phyloP scores from a whole-genome alignment of 2,888 invertebrate genomes.

The Trachelus iudaicus region DNA sequence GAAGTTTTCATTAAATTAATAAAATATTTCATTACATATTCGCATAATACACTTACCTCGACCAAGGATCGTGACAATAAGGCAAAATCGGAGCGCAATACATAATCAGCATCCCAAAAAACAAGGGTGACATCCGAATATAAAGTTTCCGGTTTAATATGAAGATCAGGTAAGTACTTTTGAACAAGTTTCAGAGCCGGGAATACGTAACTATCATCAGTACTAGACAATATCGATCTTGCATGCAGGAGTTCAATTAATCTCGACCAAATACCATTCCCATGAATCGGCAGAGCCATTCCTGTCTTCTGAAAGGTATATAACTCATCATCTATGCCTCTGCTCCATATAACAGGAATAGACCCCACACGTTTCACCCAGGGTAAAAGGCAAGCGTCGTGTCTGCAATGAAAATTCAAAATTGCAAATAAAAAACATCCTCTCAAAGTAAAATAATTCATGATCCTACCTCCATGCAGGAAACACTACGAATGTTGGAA shows the following conservation, averaged over 20 bases:
- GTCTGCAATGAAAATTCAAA: conserved; percentile 37
- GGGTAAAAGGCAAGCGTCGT: conserved; percentile 60
- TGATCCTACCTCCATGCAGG: conserved; percentile 55
- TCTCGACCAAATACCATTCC: conserved; percentile 43
- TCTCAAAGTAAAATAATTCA: conserved; percentile 6
- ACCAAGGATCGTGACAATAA: conserved; percentile 50
- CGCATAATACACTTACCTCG: conserved; percentile 40
- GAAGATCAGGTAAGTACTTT: conserved; percentile 38
- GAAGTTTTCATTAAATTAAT: neutral
- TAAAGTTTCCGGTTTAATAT: conserved; percentile 40
- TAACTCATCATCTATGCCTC: conserved; percentile 51
- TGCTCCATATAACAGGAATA: conserved; percentile 57
- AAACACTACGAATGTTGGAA: conserved; percentile 57
- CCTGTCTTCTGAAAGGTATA: conserved; percentile 54
- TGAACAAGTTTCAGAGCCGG: conserved; percentile 43
- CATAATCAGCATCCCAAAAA: conserved; percentile 53
- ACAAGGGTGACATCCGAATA: conserved; percentile 55
- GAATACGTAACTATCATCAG: conserved; percentile 45
- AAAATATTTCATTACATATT: neutral
- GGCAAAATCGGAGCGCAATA: conserved; percentile 53
- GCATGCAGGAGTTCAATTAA: conserved; percentile 37
- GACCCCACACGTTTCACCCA: conserved; percentile 50
- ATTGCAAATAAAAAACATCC: neutral
- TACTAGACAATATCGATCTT: conserved; percentile 34
- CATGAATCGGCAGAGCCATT: conserved; percentile 53